These are phyloP conservation scores for Napeogenes inachia DNA, from an alignment of 2,888 invertebrate genomes.

Conservation along the genomic window DNA sequence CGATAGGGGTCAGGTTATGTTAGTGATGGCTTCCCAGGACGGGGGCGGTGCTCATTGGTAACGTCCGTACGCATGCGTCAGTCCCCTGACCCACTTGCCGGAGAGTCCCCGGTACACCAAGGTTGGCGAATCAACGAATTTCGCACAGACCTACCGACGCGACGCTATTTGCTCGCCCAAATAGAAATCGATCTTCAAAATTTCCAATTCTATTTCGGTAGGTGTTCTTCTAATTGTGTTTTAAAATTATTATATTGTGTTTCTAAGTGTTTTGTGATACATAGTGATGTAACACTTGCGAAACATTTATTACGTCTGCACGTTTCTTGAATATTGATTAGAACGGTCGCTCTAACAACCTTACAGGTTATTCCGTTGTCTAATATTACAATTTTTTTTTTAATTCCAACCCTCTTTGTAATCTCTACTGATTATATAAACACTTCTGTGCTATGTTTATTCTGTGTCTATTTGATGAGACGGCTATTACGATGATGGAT, in stretches of 20 bases:
- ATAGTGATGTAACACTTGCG: constrained; percentile 51
- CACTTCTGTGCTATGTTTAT: constrained; percentile 43
- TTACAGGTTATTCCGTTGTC: not conserved
- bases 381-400: no score
- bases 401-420: no score
- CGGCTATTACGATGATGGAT: constrained; percentile 64
- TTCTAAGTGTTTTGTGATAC: constrained; percentile 36
- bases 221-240: not conserved
- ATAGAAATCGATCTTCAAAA: constrained; percentile 13
- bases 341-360: constrained; percentile 54
- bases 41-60: constrained; percentile 72
- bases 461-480: constrained; percentile 46
- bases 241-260: not conserved
- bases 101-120: constrained; percentile 62
- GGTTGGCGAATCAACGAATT: constrained; percentile 70
- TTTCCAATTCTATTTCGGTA: constrained; percentile 2
- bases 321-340: constrained; percentile 58
- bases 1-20: constrained; percentile 50
- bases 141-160: constrained; percentile 67
- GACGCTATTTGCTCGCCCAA: constrained; percentile 26
- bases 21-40: constrained; percentile 53
- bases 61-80: constrained; percentile 71
- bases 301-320: constrained; percentile 48
- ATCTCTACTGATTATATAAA: constrained; percentile 8
- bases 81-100: constrained; percentile 68